A percentile compares a stretch with the other conserved stretches of the same genome.
phyloP scores from a whole-genome alignment of 1,140 invertebrate species.

The Platyura marginata region DNA sequence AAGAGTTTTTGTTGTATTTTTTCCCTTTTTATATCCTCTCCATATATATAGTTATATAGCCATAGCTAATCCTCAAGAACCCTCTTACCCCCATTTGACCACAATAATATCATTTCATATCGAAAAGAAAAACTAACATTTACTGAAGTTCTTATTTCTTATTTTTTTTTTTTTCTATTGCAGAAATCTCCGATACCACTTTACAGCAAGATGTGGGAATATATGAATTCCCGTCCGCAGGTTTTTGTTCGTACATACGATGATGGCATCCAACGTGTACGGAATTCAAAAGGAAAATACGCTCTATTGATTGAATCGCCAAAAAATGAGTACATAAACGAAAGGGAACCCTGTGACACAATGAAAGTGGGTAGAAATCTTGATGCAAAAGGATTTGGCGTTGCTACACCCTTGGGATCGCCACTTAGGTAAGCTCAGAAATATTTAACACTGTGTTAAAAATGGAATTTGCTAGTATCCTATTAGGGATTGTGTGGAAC shows the following conservation, averaged over 20 bases:
- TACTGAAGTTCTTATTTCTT: constrained; percentile 10
- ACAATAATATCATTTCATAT: constrained; percentile 2
- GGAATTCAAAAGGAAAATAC: constrained; percentile 76
- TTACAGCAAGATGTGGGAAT: constrained; percentile 91
- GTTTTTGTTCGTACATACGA: constrained; percentile 69
- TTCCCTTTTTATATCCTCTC: too few species aligned
- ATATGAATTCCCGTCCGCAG: constrained; percentile 71
- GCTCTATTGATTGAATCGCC: constrained; percentile 89
- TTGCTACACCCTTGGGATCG: constrained; percentile 80
- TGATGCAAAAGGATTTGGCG: constrained; percentile 85
- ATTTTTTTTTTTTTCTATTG: constrained; percentile 9
- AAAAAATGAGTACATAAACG: constrained; percentile 88
- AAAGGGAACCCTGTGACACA: constrained; percentile 82
- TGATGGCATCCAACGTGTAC: constrained; percentile 65
- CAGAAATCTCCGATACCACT: constrained; percentile 77
- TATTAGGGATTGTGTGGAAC: too few species aligned
- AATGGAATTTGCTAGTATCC: constrained; percentile 4
- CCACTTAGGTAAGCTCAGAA: constrained; percentile 51
- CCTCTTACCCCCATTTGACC: too few species aligned
- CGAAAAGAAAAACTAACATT: background rate
- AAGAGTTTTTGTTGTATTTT: too few species aligned
- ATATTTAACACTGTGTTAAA: too few species aligned
- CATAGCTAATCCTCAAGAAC: too few species aligned
- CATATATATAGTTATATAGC: too few species aligned
- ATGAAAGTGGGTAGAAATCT: constrained; percentile 87